phyloP scores from a whole-genome alignment of 2,888 invertebrate species.

The Lasioglossum zephyrum region DNA sequence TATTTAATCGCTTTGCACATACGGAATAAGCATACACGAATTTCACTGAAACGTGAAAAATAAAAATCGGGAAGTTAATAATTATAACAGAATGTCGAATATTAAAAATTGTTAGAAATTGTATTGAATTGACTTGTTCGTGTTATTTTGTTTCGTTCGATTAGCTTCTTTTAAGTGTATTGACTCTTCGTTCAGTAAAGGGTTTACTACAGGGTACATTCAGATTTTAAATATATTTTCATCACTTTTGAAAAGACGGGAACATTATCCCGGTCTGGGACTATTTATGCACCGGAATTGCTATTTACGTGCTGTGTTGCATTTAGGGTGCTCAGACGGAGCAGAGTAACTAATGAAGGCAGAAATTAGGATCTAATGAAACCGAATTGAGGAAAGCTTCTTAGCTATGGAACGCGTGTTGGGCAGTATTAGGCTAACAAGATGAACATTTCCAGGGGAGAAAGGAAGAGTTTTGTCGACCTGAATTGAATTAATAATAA shows the following conservation, averaged over 20 bases:
- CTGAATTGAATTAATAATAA: too few species aligned
- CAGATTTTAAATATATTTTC: background rate
- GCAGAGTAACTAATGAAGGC: conserved; percentile 6
- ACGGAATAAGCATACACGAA: background rate
- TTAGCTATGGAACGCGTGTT: conserved; percentile 9
- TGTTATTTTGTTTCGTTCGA: too few species aligned
- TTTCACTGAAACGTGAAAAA: background rate
- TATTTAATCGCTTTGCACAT: background rate
- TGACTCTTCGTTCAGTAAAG: background rate
- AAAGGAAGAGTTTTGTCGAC: background rate
- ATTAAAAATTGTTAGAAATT: background rate
- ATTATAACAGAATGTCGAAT: background rate
- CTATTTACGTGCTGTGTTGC: background rate
- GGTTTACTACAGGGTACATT: background rate
- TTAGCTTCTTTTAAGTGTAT: background rate
- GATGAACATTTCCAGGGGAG: background rate
- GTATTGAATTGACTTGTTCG: background rate
- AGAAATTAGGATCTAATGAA: conserved; percentile 15
- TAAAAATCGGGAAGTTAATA: too few species aligned
- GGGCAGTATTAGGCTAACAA: conserved; percentile 1
- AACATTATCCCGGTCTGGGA: background rate
- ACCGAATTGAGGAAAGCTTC: conserved; percentile 12
- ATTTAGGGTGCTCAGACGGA: background rate
- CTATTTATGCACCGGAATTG: background rate
- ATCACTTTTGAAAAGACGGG: background rate